phyloP scores from a whole-genome alignment of 2,113 vertebrate species.

The Rhea americana region DNA sequence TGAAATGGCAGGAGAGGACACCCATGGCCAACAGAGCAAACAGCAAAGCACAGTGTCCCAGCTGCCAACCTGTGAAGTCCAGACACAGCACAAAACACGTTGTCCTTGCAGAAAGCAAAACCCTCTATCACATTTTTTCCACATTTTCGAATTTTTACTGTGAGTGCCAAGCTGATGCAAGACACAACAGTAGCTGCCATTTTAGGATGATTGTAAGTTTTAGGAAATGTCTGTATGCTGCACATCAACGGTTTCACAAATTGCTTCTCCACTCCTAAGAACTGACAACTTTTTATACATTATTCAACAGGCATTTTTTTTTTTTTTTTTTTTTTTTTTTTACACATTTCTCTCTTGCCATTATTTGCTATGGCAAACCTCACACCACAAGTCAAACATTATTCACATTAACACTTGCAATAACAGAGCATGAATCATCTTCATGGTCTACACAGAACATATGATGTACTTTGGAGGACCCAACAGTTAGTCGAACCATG shows the following conservation, averaged over 20 bases:
- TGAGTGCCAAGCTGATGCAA: background rate
- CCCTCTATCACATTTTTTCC: background rate
- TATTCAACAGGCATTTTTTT: background rate
- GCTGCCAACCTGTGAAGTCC: background rate
- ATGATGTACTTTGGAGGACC: background rate
- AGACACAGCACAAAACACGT: background rate
- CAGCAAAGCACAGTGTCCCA: background rate
- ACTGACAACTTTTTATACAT: background rate
- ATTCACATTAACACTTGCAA: background rate
- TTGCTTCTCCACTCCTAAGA: conserved; percentile 26
- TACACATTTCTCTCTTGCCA: background rate
- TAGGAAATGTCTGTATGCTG: background rate
- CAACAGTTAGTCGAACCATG: background rate
- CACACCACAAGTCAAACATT: background rate
- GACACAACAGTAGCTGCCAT: background rate
- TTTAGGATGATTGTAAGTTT: background rate
- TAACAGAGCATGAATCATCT: background rate
- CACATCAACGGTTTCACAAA: conserved; percentile 34
- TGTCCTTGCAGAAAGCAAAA: background rate
- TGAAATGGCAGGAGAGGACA: background rate
- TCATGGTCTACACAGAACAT: background rate
- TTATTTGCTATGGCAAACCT: background rate
- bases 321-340: background rate
- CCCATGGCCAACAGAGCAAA: background rate
- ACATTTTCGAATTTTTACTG: background rate